Evolutionary conservation across 2,113 vertebrate genomes (phyloP), one percentile per base, ranked within the genome.

Genomic region (Lophotis ruficrista): DNA sequence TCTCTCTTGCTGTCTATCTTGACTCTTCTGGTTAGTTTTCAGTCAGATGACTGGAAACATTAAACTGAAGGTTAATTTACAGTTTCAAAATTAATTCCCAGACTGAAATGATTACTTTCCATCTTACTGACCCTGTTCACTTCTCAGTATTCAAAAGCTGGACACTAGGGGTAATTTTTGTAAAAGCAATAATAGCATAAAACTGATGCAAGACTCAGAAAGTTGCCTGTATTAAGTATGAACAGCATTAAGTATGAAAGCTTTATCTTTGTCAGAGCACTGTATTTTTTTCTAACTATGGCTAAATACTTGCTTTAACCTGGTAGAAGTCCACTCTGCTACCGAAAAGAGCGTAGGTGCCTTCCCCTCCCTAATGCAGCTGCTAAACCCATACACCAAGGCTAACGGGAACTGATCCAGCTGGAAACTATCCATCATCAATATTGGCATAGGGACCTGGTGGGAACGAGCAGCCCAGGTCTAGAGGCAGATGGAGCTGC

Each of bases 61-160:
- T 94, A 86, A 95, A 87, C 33, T 57, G 24, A 56, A 90, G 12
- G 23, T 92, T 68, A 84, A 87, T 90, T 95, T 91, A 92, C 41
- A 92, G 65, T 89, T 93, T 85, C 77, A 30, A 37, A 93, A 97
- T 90, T 77, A 90, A 90, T 83, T 75, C 12, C 31, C 45, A 54
- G 61, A 70, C 33, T 58, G 75, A 61, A 93, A 72, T 37, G 35
- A 56, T 83, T 76, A 61, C 27, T 93, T 70, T 35, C 17, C 14
- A 24, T 66, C n/a, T 37, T 65, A 57, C n/a, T 38, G 23, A 73
- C n/a, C n/a, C 61, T 70, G 19, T 64, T 81, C 82, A 87, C n/a
- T 50, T 87, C 18, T 33, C 17, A 30, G 0, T 41, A 27, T 24
- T 93, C 47, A n/a, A 87, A 96, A 54, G 77, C 89, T 51, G 83